These are phyloP conservation scores for Drosophila ananassae DNA, from an alignment of 1,140 invertebrate genomes.

Conservation along the genomic window DNA sequence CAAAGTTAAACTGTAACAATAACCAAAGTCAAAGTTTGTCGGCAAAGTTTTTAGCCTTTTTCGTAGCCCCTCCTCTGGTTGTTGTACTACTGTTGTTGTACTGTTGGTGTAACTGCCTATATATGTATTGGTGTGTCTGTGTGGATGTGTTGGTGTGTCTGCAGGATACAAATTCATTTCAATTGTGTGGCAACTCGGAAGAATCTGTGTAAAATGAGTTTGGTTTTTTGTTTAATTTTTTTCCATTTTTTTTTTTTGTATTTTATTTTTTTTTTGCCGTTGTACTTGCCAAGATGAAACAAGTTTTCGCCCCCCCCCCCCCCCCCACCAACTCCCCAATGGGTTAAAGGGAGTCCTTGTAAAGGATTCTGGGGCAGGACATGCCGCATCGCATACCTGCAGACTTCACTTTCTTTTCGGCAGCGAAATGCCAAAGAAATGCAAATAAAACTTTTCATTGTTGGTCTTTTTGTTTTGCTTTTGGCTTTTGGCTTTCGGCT, in stretches of 20 bases:
- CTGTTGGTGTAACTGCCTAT: conserved; percentile 18
- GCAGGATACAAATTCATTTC: conserved; percentile 79
- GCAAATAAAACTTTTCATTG: conserved; percentile 75
- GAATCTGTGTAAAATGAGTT: conserved; percentile 56
- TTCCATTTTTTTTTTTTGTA: conserved; percentile 16
- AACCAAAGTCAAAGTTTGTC: conserved; percentile 81
- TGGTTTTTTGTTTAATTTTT: conserved; percentile 15
- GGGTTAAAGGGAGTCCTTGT: background rate
- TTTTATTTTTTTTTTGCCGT: conserved; percentile 10
- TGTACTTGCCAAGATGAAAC: conserved; percentile 61
- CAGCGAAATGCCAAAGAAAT: conserved; percentile 72
- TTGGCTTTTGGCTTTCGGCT: conserved; percentile 15
- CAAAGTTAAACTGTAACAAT: conserved; percentile 82
- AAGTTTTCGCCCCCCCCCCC: conserved; percentile 40
- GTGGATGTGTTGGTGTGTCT: conserved; percentile 43
- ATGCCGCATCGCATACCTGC: conserved; percentile 64
- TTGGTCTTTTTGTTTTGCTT: conserved; percentile 31
- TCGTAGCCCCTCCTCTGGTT: conserved; percentile 29
- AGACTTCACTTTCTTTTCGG: conserved; percentile 60
- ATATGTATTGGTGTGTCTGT: conserved; percentile 22
- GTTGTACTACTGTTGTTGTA: conserved; percentile 27
- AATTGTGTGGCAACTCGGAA: conserved; percentile 56
- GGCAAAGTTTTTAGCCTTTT: conserved; percentile 72
- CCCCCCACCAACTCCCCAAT: conserved; percentile 21
- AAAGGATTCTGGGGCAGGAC: conserved; percentile 31